These are phyloP conservation scores for Entomobrya multifasciata DNA, from an alignment of 2,888 invertebrate species.

Conservation along the genomic window DNA sequence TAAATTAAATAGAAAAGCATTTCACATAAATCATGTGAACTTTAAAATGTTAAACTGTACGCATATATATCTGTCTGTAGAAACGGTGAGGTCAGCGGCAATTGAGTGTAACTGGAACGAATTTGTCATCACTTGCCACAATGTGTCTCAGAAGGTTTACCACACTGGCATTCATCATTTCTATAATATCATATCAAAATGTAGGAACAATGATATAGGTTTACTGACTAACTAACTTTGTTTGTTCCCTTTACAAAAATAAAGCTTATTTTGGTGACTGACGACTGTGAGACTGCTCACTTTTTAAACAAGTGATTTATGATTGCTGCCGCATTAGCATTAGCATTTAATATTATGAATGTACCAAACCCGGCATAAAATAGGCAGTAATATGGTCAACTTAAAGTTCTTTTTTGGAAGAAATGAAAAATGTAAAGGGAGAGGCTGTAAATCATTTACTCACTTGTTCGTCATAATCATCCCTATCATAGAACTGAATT, in stretches of 20 bases:
- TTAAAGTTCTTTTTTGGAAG: slow-evolving; percentile 6
- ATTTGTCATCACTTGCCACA: slow-evolving; percentile 80
- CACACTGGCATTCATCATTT: no score
- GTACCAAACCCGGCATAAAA: not conserved
- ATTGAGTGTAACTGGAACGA: slow-evolving; percentile 79
- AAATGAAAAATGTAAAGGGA: slow-evolving; percentile 27
- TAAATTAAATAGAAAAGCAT: no score
- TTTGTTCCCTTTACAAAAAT: not conserved
- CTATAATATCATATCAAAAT: no score
- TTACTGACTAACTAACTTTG: not conserved
- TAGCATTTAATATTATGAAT: not conserved
- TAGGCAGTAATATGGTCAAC: not conserved
- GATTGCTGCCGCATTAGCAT: slow-evolving; percentile 53
- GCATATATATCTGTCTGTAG: not conserved
- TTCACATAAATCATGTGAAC: no score
- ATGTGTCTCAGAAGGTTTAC: slow-evolving; percentile 79
- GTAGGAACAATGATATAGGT: slow-evolving; percentile 19
- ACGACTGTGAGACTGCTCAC: slow-evolving; percentile 59
- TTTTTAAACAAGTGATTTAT: slow-evolving; percentile 79
- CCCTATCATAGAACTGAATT: not conserved
- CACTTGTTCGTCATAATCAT: slow-evolving; percentile 63
- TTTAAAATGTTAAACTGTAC: not conserved
- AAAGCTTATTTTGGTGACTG: slow-evolving; percentile 31
- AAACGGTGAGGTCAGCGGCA: slow-evolving; percentile 77
- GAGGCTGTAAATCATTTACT: slow-evolving; percentile 77